Conservation (phyloP, 2,888 invertebrate genomes). For the Balanococcus diminutus region DNA sequence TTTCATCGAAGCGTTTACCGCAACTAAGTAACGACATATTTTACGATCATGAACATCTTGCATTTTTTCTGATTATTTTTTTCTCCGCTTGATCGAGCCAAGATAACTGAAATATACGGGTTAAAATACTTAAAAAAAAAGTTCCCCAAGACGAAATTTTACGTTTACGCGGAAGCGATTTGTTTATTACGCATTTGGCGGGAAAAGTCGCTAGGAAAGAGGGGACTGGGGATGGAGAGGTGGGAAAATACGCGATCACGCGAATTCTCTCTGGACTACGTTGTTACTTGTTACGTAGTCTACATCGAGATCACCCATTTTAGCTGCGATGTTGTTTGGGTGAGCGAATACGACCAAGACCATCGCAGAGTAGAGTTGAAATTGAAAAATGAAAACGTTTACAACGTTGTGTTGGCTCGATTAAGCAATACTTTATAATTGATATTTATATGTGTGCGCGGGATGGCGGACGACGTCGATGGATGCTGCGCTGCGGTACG, state of each 20-base stretch:
- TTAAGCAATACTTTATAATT: constrained; percentile 49
- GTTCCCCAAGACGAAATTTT: neutral
- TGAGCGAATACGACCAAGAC: neutral
- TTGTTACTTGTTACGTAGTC: no score
- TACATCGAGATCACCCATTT: neutral
- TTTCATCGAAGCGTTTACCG: neutral
- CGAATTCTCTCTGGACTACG: neutral
- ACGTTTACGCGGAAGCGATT: neutral
- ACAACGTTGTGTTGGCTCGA: neutral
- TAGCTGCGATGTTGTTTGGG: neutral
- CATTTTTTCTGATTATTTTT: neutral
- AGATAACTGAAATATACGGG: no score
- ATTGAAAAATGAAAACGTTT: constrained; percentile 13
- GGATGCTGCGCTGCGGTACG: neutral
- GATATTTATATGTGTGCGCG: constrained; percentile 42
- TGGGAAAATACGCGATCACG: neutral
- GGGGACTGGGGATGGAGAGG: no score
- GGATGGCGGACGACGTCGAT: neutral
- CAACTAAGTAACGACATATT: neutral
- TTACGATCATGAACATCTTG: neutral
- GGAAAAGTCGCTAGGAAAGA: neutral
- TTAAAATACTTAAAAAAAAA: no score
- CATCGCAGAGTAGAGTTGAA: neutral
- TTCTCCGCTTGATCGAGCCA: no score
- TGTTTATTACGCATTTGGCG: neutral